Percentiles rank a stretch among this genome's conserved stretches.
Evolutionary conservation across 2,797 vertebrate species (phyloP).

Genomic region (Brotogeris chrysoptera): DNA sequence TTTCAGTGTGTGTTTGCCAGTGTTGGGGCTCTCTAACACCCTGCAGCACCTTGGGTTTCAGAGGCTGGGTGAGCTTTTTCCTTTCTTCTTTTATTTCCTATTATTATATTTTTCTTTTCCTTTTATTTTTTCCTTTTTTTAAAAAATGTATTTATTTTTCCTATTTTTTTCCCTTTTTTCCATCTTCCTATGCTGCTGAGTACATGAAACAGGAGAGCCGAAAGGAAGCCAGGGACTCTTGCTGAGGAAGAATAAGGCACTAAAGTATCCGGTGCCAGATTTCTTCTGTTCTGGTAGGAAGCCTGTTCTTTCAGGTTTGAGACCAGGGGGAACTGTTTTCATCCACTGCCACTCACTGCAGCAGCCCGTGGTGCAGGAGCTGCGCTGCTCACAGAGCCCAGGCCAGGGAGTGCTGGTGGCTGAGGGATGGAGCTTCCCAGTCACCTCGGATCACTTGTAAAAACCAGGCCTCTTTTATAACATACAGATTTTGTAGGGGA

Average conservation of each 20-base stretch:
- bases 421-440: neutral
- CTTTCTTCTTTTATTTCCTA: neutral
- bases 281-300: neutral
- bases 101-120: neutral
- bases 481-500: neutral
- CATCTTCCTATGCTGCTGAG: neutral
- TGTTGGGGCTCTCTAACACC: rapidly evolving
- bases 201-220: neutral
- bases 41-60: neutral
- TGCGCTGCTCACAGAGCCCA: neutral
- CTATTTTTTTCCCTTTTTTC: neutral
- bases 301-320: neutral
- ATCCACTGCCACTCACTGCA: rapidly evolving
- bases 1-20: neutral
- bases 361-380: neutral
- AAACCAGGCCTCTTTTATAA: neutral
- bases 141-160: neutral
- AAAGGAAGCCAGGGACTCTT: neutral
- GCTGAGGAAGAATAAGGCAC: neutral
- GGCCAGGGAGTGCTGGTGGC: too few relatives aligned
- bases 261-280: neutral
- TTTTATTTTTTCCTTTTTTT: neutral
- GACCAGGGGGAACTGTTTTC: neutral
- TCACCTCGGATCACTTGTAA: neutral
- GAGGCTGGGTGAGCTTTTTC: neutral